A percentile compares a stretch with the other conserved stretches of the same genome.
Evolutionary conservation across 2,113 vertebrate genomes (phyloP).

Genomic region (Oryzias melastigma): DNA sequence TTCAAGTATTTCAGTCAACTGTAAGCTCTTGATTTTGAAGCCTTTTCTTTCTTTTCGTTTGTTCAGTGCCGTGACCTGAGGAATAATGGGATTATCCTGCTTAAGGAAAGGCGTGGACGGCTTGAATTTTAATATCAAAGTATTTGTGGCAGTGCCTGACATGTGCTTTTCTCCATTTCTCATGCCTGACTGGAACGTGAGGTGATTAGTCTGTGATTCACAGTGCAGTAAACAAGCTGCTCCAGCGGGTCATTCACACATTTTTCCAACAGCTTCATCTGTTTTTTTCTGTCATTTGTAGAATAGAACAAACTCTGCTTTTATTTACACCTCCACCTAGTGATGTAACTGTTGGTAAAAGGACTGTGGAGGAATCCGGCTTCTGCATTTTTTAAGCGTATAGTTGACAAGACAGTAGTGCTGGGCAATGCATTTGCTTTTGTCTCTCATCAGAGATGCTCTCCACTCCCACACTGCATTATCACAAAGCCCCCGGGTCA

Average conservation of each 20-base stretch:
- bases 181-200: conserved; percentile 51
- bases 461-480: conserved; percentile 68
- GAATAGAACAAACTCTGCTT: conserved; percentile 25
- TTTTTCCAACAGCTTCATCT: conserved; percentile 24
- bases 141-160: conserved; percentile 58
- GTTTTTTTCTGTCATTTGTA: conserved; percentile 16
- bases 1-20: conserved; percentile 57
- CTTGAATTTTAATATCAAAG: conserved; percentile 69
- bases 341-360: neutral
- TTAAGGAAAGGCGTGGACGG: conserved; percentile 55
- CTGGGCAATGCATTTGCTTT: conserved; percentile 48
- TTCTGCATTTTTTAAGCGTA: conserved; percentile 33
- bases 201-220: conserved; percentile 54
- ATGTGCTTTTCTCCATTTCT: conserved; percentile 49
- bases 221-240: conserved; percentile 37
- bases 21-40: conserved; percentile 67
- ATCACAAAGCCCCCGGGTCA: conserved; percentile 74
- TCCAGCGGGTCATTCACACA: conserved; percentile 50
- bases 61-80: conserved; percentile 55
- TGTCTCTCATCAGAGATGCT: conserved; percentile 65
- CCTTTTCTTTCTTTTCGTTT: conserved; percentile 42
- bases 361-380: conserved; percentile 8
- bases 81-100: conserved; percentile 70
- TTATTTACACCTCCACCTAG: conserved; percentile 13
- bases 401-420: conserved; percentile 65